These are phyloP conservation scores for Dendrocincla tyrannina DNA, from an alignment of 2,797 vertebrate species.

Conservation along the genomic window DNA sequence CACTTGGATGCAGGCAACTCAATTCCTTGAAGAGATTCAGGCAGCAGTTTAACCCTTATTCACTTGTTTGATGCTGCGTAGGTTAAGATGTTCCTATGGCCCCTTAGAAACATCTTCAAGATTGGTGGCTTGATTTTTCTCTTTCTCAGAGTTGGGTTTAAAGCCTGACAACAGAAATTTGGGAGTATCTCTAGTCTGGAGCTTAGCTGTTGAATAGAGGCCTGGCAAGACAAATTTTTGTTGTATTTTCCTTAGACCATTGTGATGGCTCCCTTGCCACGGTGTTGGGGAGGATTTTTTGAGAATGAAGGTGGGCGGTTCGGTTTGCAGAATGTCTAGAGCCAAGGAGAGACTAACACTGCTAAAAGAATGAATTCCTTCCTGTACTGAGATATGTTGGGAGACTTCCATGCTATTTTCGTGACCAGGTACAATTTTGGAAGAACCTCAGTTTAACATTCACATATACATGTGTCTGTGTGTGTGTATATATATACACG, in stretches of 20 bases:
- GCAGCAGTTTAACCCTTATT: constrained; percentile 23
- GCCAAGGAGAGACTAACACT: not conserved
- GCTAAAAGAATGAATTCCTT: not conserved
- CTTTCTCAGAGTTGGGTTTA: not conserved
- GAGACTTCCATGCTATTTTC: not conserved
- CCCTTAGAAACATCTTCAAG: not conserved
- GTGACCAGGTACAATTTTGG: not conserved
- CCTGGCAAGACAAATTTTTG: not conserved
- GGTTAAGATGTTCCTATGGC: not conserved
- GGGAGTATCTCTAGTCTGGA: not conserved
- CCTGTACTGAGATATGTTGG: not conserved
- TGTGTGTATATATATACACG: too few species aligned
- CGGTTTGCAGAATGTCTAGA: not conserved
- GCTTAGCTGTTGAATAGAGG: not conserved
- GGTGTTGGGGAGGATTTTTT: not conserved
- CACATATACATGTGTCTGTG: too few species aligned
- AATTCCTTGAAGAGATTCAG: not conserved
- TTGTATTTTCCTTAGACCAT: not conserved
- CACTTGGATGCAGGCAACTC: not conserved
- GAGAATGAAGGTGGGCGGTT: not conserved
- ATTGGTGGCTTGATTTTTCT: not conserved
- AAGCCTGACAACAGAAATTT: not conserved
- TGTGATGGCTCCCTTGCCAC: not conserved
- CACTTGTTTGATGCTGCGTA: not conserved
- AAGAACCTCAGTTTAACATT: not conserved